Evolutionary conservation across 2,888 invertebrate genomes (phyloP).

Genomic region (Melieria omissa): DNA sequence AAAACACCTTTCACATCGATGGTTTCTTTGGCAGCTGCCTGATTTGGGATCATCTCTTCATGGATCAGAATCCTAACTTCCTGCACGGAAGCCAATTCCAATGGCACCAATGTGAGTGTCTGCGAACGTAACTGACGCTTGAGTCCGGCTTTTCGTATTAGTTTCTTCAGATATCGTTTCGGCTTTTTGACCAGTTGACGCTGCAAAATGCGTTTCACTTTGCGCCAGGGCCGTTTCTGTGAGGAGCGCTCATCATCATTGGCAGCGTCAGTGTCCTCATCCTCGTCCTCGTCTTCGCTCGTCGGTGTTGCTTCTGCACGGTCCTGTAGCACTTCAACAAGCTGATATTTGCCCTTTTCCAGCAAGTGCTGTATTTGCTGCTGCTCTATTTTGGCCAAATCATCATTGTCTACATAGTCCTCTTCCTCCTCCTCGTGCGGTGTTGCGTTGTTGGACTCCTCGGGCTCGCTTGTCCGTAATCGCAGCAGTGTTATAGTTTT

Average conservation of each 20-base stretch:
- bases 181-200: constrained; percentile 52
- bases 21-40: too few relatives aligned
- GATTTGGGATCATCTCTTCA: not conserved
- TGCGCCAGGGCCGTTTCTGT: constrained; percentile 51
- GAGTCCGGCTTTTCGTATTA: constrained; percentile 48
- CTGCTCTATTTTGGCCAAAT: not conserved
- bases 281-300: not conserved
- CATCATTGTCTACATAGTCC: not conserved
- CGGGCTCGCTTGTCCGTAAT: not conserved
- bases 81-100: not conserved
- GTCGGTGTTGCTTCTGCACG: not conserved
- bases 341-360: not conserved
- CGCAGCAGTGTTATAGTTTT: not conserved
- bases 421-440: not conserved
- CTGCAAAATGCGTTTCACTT: constrained; percentile 49
- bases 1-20: too few relatives aligned
- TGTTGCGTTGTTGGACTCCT: not conserved
- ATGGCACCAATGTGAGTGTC: not conserved
- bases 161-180: constrained; percentile 49
- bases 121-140: not conserved
- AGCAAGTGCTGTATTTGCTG: not conserved
- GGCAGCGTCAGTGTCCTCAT: not conserved
- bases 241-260: constrained; percentile 42
- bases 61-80: not conserved
- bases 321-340: constrained; percentile 26